A percentile compares a stretch with the other conserved stretches of the same genome.
These are phyloP conservation scores for Tetramorium bicarinatum DNA, from an alignment of 2,888 invertebrate genomes.

Conservation along the genomic window DNA sequence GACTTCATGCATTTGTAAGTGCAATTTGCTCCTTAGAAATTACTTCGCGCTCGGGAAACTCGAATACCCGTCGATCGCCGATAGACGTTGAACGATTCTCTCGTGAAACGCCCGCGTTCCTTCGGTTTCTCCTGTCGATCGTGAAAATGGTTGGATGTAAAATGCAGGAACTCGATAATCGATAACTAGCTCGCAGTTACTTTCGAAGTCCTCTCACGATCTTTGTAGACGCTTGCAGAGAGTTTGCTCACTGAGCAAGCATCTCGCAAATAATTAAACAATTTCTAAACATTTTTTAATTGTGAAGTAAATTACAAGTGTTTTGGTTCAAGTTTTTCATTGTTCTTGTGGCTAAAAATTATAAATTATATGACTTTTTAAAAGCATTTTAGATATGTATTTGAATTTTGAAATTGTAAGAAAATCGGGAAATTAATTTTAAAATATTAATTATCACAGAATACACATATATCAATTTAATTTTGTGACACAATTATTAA, in stretches of 20 bases:
- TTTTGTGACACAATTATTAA: neutral
- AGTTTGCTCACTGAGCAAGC: constrained; percentile 28
- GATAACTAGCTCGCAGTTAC: constrained; percentile 52
- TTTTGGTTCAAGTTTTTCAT: neutral
- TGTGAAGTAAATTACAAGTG: neutral
- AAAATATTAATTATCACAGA: neutral
- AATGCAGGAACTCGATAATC: constrained; percentile 56
- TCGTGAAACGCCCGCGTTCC: constrained; percentile 70
- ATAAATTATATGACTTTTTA: neutral
- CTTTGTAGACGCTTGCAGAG: constrained; percentile 42
- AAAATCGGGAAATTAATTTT: neutral
- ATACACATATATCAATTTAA: neutral
- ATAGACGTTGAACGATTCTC: constrained; percentile 68
- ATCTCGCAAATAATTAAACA: constrained; percentile 44
- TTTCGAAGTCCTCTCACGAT: constrained; percentile 48
- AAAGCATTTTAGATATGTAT: neutral
- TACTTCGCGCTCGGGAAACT: constrained; percentile 61
- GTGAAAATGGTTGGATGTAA: constrained; percentile 64
- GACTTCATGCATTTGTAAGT: constrained; percentile 65
- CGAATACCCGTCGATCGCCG: constrained; percentile 75
- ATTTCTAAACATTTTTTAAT: constrained; percentile 16
- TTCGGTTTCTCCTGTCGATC: constrained; percentile 54
- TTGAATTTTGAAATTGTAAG: too few species aligned
- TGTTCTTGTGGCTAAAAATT: neutral
- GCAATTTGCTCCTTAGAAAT: constrained; percentile 65